Conservation (phyloP, 2,113 vertebrate genomes). For the Pseudopipra pipra region DNA sequence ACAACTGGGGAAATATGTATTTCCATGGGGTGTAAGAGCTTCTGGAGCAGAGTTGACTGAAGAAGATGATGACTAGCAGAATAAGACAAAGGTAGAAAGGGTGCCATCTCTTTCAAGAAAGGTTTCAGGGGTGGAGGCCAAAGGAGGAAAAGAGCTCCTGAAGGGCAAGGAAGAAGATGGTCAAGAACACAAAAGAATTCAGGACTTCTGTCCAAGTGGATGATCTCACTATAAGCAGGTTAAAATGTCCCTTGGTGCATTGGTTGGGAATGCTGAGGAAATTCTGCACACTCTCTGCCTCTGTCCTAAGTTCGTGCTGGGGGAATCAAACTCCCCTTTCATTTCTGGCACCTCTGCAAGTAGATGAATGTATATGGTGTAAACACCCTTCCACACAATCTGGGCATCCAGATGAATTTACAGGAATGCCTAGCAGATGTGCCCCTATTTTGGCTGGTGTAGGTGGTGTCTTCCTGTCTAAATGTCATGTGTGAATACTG, state of each 20-base stretch:
- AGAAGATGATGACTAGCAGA: background rate
- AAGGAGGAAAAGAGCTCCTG: background rate
- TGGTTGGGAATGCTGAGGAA: background rate
- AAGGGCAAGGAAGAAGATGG: background rate
- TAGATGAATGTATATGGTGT: background rate
- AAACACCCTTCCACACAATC: background rate
- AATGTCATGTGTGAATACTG: background rate
- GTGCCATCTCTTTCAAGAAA: background rate
- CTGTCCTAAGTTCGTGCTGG: background rate
- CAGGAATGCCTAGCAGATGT: rapidly evolving
- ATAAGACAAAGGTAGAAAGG: background rate
- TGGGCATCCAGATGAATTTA: background rate
- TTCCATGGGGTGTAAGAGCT: background rate
- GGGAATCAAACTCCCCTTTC: background rate
- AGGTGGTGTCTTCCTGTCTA: background rate
- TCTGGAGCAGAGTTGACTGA: background rate
- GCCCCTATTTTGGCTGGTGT: background rate
- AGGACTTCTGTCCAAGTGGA: background rate
- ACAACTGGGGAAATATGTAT: background rate
- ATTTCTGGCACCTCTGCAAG: background rate
- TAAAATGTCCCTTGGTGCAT: background rate
- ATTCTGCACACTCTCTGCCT: background rate
- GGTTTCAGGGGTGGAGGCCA: background rate
- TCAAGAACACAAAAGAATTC: background rate
- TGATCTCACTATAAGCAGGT: background rate